phyloP scores from a whole-genome alignment of 2,888 invertebrate genomes.

The Serripes groenlandicus region DNA sequence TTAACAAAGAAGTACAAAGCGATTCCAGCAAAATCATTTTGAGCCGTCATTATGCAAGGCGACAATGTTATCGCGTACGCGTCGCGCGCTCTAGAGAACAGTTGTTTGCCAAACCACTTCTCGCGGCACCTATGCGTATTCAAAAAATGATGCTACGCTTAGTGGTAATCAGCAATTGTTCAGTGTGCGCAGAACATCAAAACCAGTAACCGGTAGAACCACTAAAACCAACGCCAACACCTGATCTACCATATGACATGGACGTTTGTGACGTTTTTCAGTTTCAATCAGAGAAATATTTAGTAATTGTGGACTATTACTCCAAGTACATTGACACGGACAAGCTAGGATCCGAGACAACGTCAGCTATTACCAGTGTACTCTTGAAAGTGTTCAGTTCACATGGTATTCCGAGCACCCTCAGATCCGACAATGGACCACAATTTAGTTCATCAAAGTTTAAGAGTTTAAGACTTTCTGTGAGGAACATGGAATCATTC shows the following conservation, averaged over 20 bases:
- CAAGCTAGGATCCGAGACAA: conserved; percentile 36
- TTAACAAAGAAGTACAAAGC: conserved; percentile 54
- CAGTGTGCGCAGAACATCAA: conserved; percentile 54
- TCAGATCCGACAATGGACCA: conserved; percentile 63
- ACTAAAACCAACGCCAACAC: conserved; percentile 58
- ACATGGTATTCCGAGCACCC: conserved; percentile 54
- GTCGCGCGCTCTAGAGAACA: conserved; percentile 55
- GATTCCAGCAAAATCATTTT: conserved; percentile 65
- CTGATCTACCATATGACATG: conserved; percentile 57
- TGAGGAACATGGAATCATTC: conserved; percentile 52
- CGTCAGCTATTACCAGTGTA: conserved; percentile 29
- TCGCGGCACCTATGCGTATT: conserved; percentile 39
- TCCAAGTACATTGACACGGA: conserved; percentile 64
- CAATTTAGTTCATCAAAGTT: conserved; percentile 60
- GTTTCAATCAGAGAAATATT: conserved; percentile 55
- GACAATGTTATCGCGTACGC: conserved; percentile 61
- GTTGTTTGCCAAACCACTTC: conserved; percentile 29
- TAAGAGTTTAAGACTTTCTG: conserved; percentile 61
- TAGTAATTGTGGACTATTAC: conserved; percentile 63
- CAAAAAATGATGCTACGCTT: conserved; percentile 46
- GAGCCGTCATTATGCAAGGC: conserved; percentile 64
- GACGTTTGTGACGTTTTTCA: conserved; percentile 61
- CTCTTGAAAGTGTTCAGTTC: conserved; percentile 45
- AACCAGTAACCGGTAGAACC: conserved; percentile 57
- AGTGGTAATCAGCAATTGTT: conserved; percentile 58